Conservation (phyloP, 2,888 invertebrate genomes). For the Scaptomyza cyrtandrae region DNA sequence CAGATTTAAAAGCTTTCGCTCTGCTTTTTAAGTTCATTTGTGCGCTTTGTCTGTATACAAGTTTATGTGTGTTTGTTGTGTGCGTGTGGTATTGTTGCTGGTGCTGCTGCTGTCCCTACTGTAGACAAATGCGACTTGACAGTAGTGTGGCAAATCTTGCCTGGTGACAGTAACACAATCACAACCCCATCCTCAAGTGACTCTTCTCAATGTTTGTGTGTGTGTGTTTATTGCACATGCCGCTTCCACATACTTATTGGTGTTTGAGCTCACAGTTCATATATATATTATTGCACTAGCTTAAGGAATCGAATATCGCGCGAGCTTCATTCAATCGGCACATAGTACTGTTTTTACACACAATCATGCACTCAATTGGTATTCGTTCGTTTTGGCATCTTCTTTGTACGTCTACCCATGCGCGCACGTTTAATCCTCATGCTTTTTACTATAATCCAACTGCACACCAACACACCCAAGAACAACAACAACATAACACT, state of each 20-base stretch:
- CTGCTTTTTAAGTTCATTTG: slow-evolving; percentile 80
- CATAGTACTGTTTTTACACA: slow-evolving; percentile 1
- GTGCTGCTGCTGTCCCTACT: slow-evolving; percentile 45
- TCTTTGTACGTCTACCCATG: slow-evolving; percentile 37
- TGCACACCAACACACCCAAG: slow-evolving; percentile 56
- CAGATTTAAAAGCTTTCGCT: slow-evolving; percentile 84
- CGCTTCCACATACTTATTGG: slow-evolving; percentile 47
- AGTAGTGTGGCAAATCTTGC: slow-evolving; percentile 78
- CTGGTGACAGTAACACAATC: slow-evolving; percentile 53
- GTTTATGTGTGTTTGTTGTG: slow-evolving; percentile 26
- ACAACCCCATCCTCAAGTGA: slow-evolving; percentile 36
- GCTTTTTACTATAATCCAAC: slow-evolving; percentile 65
- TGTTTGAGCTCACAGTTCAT: slow-evolving; percentile 36
- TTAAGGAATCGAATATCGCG: slow-evolving; percentile 5
- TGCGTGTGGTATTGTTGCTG: slow-evolving; percentile 42
- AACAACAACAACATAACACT: slow-evolving; percentile 11
- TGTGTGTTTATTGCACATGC: slow-evolving; percentile 40
- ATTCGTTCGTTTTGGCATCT: not conserved
- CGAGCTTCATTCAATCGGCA: slow-evolving; percentile 14
- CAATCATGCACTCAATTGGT: slow-evolving; percentile 5
- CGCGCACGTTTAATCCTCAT: slow-evolving; percentile 59
- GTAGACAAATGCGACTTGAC: slow-evolving; percentile 80
- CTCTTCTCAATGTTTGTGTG: not conserved
- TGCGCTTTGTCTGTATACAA: slow-evolving; percentile 52
- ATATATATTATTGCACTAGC: slow-evolving; percentile 28